Evolutionary conservation across 2,113 vertebrate genomes (phyloP).

Genomic region (Piliocolobus tephrosceles): DNA sequence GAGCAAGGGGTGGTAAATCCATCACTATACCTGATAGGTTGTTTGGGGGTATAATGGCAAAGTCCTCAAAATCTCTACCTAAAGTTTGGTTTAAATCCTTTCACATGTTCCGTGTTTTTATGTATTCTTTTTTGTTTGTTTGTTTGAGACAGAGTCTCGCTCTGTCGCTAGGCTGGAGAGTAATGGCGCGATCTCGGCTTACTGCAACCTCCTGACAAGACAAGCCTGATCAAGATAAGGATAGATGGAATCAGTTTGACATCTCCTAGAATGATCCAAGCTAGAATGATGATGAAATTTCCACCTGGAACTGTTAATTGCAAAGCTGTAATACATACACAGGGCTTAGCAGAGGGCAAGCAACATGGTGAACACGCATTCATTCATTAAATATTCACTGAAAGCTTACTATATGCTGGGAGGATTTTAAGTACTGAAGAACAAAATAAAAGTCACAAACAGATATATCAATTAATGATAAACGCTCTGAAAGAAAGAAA

Average conservation of each 20-base stretch:
- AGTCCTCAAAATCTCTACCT: background rate
- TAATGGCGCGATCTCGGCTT: too few relatives aligned
- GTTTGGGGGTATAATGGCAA: background rate
- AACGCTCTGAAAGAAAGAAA: background rate
- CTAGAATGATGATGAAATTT: background rate
- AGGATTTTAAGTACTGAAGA: background rate
- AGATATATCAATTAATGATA: background rate
- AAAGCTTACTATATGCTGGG: background rate
- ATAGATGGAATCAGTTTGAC: background rate
- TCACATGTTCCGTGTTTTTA: too few relatives aligned
- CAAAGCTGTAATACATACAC: background rate
- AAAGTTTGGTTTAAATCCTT: too few relatives aligned
- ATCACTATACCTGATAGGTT: background rate
- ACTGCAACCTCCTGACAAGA: too few relatives aligned
- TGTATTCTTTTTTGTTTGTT: too few relatives aligned
- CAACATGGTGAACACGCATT: background rate
- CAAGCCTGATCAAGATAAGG: background rate
- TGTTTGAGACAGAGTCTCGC: too few relatives aligned
- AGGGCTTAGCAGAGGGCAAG: background rate
- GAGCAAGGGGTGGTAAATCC: background rate
- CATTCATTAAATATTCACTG: background rate
- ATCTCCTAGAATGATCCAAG: background rate
- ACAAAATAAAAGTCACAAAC: background rate
- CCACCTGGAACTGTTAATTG: background rate
- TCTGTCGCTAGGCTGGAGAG: too few relatives aligned